Percentiles rank a stretch among this genome's conserved stretches.
Evolutionary conservation across 2,797 vertebrate genomes (phyloP).

Genomic region (Anguilla marmorata): DNA sequence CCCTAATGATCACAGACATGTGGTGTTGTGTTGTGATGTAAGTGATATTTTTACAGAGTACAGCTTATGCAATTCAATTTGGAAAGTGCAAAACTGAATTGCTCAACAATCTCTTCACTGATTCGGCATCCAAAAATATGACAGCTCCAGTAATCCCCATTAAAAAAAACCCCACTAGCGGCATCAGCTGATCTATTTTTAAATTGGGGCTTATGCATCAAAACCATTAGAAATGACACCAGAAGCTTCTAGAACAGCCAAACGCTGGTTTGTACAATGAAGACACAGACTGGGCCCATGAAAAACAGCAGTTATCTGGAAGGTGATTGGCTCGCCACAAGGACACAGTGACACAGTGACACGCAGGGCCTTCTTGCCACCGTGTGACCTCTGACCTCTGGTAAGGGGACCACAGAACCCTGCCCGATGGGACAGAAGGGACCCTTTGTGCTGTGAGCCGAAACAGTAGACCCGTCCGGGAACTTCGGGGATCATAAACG

Average conservation of each 20-base stretch:
- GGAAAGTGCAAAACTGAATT: background rate
- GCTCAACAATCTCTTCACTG: background rate
- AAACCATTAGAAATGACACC: background rate
- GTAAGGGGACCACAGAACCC: conserved; percentile 53
- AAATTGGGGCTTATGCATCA: background rate
- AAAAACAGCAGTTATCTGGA: conserved; percentile 48
- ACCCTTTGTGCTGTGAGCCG: conserved; percentile 55
- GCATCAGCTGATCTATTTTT: background rate
- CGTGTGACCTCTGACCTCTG: conserved; percentile 56
- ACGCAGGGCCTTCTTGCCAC: conserved; percentile 60
- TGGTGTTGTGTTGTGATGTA: too few relatives aligned
- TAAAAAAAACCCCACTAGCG: background rate
- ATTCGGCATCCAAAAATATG: background rate
- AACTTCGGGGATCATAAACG: conserved; percentile 59
- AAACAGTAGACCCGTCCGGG: conserved; percentile 27
- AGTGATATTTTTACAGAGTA: background rate
- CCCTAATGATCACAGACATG: background rate
- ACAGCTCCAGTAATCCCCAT: background rate
- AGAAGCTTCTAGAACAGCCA: background rate
- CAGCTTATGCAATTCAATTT: background rate
- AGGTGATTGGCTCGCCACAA: conserved; percentile 55
- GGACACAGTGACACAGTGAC: conserved; percentile 48
- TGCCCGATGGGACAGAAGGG: conserved; percentile 60
- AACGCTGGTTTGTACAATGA: background rate
- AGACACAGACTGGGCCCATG: background rate